A percentile compares a stretch with the other conserved stretches of the same genome.
Evolutionary conservation across 2,797 vertebrate genomes (phyloP).

Genomic region (Channa striata): DNA sequence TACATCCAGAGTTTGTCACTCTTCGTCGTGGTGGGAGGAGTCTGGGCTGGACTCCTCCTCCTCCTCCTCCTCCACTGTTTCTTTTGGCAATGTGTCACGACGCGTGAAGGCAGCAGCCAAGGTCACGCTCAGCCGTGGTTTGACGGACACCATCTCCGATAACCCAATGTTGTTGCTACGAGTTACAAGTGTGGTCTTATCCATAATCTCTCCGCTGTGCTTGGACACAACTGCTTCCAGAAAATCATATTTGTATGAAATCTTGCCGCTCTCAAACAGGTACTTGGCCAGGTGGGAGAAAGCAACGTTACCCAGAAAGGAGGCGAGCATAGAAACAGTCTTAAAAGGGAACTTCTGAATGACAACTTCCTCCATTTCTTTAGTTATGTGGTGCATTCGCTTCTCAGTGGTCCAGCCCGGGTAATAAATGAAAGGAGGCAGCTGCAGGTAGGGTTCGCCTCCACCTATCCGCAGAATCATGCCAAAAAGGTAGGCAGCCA

Average conservation of each 20-base stretch:
- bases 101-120: conserved; percentile 93
- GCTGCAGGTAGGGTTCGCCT: conserved; percentile 93
- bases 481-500: conserved; percentile 93
- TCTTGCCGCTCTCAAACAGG: conserved; percentile 94
- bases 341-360: conserved; percentile 96
- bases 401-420: conserved; percentile 89
- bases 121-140: conserved; percentile 90
- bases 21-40: conserved; percentile 88
- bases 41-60: conserved; percentile 93
- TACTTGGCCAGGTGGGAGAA: conserved; percentile 95
- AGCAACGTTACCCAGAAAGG: conserved; percentile 90
- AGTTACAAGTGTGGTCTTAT: conserved; percentile 95
- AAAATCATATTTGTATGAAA: conserved; percentile 94
- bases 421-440: conserved; percentile 95
- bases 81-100: conserved; percentile 90
- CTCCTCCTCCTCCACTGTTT: conserved; percentile 74
- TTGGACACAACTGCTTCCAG: conserved; percentile 94
- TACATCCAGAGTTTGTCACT: conserved; percentile 70
- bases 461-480: conserved; percentile 93
- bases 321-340: conserved; percentile 92
- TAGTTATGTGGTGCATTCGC: conserved; percentile 74
- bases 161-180: conserved; percentile 92
- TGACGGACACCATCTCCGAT: conserved; percentile 93
- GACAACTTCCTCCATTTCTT: conserved; percentile 82
- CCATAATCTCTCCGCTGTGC: conserved; percentile 96